Evolutionary conservation across 2,113 vertebrate genomes (phyloP), one percentile per base, ranked within the genome.

Genomic region (Istiophorus platypterus): DNA sequence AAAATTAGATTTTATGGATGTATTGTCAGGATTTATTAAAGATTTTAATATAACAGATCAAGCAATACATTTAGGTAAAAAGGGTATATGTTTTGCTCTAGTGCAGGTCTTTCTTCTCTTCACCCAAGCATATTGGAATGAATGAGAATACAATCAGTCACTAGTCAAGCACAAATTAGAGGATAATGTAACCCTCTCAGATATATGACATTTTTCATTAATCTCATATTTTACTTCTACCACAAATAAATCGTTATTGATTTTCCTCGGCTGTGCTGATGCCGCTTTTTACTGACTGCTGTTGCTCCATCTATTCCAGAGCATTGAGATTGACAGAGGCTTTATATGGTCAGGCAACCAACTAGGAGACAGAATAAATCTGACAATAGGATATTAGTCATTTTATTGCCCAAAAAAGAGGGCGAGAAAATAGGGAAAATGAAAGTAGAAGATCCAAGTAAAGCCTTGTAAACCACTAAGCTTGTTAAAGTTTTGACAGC

Each of bases 401-500:
- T 90, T 90, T 80, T 86, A 88, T 85, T 82, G 82, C 49, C 37
- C 31, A 34, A 88, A 81, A 76, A 37, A 63, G 41, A 42, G 15
- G 24, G 24, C 1, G 7, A 13, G 49, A 70, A 84, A 84, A 82
- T 59, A 65, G 42, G 64, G 39, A 79, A 87, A 80, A 81, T 74
- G 54, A 88, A 79, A 72, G 79, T 47, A 70, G 72, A 83, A 72
- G 69, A 83, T 81, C 72, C 62, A 75, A 83, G 84, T 72, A 80
- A 87, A 74, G 81, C 45, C 70, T 70, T 91, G 85, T 93, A 93
- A 93, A 92, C 85, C 90, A 84, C 85, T 74, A 41, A 87, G 89
- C 86, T 87, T 91, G 89, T 93, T 92, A 91, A 90, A 92, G 73
- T 78, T 83, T 71, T 92, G 92, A 93, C 93, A 93, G 93, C 80